Evolutionary conservation across 2,797 vertebrate genomes (phyloP).

Genomic region (Trichosurus vulpecula): DNA sequence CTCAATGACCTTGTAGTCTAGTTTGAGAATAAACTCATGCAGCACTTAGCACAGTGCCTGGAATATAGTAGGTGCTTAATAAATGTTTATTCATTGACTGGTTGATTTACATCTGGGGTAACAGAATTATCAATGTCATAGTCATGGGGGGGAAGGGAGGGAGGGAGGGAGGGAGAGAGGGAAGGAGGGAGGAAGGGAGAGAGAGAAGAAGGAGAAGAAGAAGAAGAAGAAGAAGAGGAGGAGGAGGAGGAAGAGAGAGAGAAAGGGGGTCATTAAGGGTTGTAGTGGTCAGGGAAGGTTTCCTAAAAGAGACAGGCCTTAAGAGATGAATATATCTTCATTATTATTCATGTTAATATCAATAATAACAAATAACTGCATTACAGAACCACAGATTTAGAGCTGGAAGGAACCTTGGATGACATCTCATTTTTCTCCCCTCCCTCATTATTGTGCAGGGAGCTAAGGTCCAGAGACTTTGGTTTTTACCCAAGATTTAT

Average conservation of each 20-base stretch:
- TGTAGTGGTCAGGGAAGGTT: background rate
- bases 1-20: background rate
- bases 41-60: background rate
- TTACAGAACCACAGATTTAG: background rate
- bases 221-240: accelerated
- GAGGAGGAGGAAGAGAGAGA: accelerated
- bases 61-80: background rate
- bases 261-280: background rate
- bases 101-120: background rate
- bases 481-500: background rate
- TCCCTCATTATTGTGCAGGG: background rate
- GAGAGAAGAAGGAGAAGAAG: too few relatives aligned
- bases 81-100: background rate
- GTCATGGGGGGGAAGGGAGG: too few relatives aligned
- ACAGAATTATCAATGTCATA: background rate
- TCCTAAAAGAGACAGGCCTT: background rate
- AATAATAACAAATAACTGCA: background rate
- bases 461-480: background rate
- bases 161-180: too few relatives aligned
- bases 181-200: too few relatives aligned
- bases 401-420: background rate
- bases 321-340: background rate
- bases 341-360: background rate
- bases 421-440: background rate
- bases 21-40: background rate